A percentile compares a stretch with the other conserved stretches of the same genome.
Evolutionary conservation across 2,888 invertebrate species (phyloP).

Genomic region (Pheosia tremula): DNA sequence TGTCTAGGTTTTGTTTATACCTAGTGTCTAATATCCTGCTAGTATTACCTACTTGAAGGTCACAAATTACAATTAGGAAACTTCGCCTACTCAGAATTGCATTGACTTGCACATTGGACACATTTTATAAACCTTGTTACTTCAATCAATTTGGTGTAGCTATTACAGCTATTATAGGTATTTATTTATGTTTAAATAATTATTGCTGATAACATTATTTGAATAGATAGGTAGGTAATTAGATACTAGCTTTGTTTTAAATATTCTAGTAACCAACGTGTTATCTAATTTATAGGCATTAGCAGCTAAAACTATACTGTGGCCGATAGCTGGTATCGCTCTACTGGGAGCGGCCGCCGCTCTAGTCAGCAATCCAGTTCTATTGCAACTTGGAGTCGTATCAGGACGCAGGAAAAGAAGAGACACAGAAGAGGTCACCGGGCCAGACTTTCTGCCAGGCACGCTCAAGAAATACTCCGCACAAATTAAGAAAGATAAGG

Average conservation of each 20-base stretch:
- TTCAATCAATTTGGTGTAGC: no score
- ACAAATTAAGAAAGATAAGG: slow-evolving; percentile 15
- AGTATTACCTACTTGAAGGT: neutral
- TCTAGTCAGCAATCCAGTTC: slow-evolving; percentile 90
- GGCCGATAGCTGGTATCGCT: slow-evolving; percentile 91
- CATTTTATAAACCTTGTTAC: no score
- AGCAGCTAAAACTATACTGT: slow-evolving; percentile 86
- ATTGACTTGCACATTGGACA: neutral
- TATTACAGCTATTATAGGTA: no score
- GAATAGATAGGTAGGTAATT: no score
- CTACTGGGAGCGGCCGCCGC: slow-evolving; percentile 93
- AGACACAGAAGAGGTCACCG: slow-evolving; percentile 59
- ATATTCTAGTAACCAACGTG: neutral
- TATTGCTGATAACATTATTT: no score
- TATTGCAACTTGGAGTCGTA: slow-evolving; percentile 90
- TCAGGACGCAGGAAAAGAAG: slow-evolving; percentile 85
- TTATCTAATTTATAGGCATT: slow-evolving; percentile 75
- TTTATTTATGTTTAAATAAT: no score
- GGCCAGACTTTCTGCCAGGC: slow-evolving; percentile 28
- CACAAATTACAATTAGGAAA: slow-evolving; percentile 3
- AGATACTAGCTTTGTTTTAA: no score
- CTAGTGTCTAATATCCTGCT: slow-evolving; percentile 7
- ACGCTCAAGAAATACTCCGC: slow-evolving; percentile 34
- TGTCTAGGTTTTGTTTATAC: slow-evolving; percentile 22
- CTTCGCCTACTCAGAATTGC: slow-evolving; percentile 2